Evolutionary conservation across 2,113 vertebrate species (phyloP).

Genomic region (Gambusia holbrooki): DNA sequence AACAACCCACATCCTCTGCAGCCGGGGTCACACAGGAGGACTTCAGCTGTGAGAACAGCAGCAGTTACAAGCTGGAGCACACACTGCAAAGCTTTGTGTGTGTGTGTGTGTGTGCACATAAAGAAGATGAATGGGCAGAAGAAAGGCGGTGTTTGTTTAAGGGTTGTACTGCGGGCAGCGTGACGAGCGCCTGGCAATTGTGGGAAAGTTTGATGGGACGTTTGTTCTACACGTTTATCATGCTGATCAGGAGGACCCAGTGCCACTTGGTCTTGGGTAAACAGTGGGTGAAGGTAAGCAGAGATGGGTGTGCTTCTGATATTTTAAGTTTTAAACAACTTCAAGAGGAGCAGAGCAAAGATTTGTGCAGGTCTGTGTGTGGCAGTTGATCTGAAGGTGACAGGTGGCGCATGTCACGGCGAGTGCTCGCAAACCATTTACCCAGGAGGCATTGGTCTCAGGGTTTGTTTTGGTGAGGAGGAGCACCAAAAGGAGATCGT

Average conservation of each 20-base stretch:
- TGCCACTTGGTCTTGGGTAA: slow-evolving; percentile 34
- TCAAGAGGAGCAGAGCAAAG: slow-evolving; percentile 28
- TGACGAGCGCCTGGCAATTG: slow-evolving; percentile 51
- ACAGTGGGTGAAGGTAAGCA: slow-evolving; percentile 2
- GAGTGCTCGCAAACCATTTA: slow-evolving; percentile 72
- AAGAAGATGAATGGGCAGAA: slow-evolving; percentile 74
- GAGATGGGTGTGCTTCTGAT: not conserved
- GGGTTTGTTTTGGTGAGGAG: slow-evolving; percentile 80
- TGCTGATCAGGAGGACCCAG: slow-evolving; percentile 34
- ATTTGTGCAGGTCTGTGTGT: slow-evolving; percentile 62
- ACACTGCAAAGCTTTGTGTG: slow-evolving; percentile 14
- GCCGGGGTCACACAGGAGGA: slow-evolving; percentile 32
- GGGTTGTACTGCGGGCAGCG: slow-evolving; percentile 63
- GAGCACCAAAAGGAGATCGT: slow-evolving; percentile 77
- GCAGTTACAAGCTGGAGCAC: slow-evolving; percentile 13
- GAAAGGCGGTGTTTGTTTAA: slow-evolving; percentile 68
- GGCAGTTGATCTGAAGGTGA: slow-evolving; percentile 66
- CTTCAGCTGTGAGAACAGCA: slow-evolving; percentile 25
- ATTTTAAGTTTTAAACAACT: slow-evolving; percentile 2
- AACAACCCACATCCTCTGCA: slow-evolving; percentile 72
- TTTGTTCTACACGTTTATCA: slow-evolving; percentile 51
- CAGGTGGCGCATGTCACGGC: slow-evolving; percentile 77
- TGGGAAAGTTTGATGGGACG: slow-evolving; percentile 66
- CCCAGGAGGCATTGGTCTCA: slow-evolving; percentile 78
- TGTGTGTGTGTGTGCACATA: slow-evolving; percentile 12